Evolutionary conservation across 1,140 invertebrate species (phyloP).

Genomic region (Magallana gigas): DNA sequence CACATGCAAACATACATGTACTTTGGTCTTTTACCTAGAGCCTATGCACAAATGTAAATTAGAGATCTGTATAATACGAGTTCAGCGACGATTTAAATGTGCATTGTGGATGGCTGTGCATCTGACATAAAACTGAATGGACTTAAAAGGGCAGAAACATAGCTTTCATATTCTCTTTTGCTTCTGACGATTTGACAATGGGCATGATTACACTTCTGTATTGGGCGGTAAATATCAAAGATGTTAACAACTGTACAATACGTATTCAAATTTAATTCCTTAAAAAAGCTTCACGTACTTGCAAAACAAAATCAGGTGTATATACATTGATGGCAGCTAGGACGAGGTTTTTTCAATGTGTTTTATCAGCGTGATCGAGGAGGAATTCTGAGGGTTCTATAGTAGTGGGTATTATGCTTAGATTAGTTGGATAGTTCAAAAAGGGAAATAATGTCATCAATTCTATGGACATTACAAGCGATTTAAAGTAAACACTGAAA

Average conservation of each 20-base stretch:
- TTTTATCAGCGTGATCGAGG: background rate
- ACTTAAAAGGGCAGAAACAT: too few relatives aligned
- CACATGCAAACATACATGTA: too few relatives aligned
- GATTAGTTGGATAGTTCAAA: conserved; percentile 12
- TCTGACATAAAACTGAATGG: too few relatives aligned
- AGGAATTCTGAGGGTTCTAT: background rate
- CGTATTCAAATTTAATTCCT: background rate
- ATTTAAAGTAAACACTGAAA: background rate
- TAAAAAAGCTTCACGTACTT: background rate
- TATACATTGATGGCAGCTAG: background rate
- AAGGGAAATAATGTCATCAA: conserved; percentile 34
- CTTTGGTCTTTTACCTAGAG: too few relatives aligned
- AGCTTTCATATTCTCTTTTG: too few relatives aligned
- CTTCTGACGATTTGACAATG: too few relatives aligned
- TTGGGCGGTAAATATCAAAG: too few relatives aligned
- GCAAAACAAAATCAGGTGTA: background rate
- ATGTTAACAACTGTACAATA: background rate
- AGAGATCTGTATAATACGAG: too few relatives aligned
- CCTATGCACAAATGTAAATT: too few relatives aligned
- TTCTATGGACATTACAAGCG: conserved; percentile 10
- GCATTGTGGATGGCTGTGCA: too few relatives aligned
- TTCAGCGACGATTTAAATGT: too few relatives aligned
- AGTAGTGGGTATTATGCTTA: background rate
- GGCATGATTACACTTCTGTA: too few relatives aligned
- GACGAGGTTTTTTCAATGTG: background rate